Evolutionary conservation across 2,113 vertebrate species (phyloP).

Genomic region (Rhinopomastus cyanomelas): DNA sequence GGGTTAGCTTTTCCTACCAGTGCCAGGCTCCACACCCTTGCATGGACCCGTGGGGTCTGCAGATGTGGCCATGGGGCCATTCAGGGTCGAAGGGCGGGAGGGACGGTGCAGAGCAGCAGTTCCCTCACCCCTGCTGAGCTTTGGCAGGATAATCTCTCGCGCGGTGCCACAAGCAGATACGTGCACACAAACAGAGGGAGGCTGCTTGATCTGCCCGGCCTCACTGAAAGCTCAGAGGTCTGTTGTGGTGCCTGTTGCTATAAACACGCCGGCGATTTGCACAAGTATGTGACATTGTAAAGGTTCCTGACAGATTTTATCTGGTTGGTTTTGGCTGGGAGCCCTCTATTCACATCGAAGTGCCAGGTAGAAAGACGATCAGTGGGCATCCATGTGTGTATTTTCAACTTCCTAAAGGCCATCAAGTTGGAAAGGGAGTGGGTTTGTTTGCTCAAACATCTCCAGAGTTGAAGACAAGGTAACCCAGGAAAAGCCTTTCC

Average conservation of each 20-base stretch:
- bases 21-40: neutral
- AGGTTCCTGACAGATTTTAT: conserved; percentile 94
- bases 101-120: neutral
- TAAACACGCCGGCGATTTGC: conserved; percentile 90
- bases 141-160: neutral
- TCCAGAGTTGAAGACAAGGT: neutral
- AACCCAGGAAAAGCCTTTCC: conserved; percentile 33
- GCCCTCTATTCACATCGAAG: conserved; percentile 71
- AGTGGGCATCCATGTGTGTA: conserved; percentile 9
- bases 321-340: conserved; percentile 75
- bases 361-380: conserved; percentile 69
- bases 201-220: conserved; percentile 56
- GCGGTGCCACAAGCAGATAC: neutral
- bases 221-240: conserved; percentile 69
- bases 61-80: rapidly evolving
- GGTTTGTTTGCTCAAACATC: conserved; percentile 41
- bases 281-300: conserved; percentile 88
- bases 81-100: neutral
- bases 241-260: conserved; percentile 97
- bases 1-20: neutral
- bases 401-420: conserved; percentile 61
- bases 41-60: neutral
- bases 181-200: neutral
- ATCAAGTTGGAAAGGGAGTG: conserved; percentile 36
- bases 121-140: conserved; percentile 44